Evolutionary conservation across 2,888 invertebrate species (phyloP).

Genomic region (Gastracanthus pulcherrimus): DNA sequence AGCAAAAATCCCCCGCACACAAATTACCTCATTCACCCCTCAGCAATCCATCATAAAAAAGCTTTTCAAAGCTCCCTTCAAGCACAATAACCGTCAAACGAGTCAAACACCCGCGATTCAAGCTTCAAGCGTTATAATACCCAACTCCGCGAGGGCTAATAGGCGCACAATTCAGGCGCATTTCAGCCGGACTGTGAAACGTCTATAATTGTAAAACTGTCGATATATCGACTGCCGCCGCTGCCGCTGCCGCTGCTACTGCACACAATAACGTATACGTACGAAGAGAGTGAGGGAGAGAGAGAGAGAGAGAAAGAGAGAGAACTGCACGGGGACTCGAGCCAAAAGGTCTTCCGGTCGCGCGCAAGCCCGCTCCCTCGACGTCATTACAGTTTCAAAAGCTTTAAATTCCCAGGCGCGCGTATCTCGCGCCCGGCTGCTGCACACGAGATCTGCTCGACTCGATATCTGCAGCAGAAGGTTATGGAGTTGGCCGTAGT

Average conservation of each 20-base stretch:
- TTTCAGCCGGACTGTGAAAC: slow-evolving; percentile 7
- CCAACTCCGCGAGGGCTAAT: slow-evolving; percentile 4
- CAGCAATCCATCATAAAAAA: background rate
- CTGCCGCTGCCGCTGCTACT: too few species aligned
- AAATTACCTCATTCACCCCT: background rate
- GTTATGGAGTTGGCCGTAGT: slow-evolving; percentile 5
- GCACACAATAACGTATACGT: slow-evolving; percentile 20
- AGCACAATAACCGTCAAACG: background rate
- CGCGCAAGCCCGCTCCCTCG: background rate
- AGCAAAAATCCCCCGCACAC: background rate
- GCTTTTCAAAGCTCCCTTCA: background rate
- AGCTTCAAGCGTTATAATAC: background rate
- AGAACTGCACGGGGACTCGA: background rate
- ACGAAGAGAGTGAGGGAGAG: background rate
- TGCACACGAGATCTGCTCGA: slow-evolving; percentile 7
- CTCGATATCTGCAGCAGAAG: slow-evolving; percentile 29
- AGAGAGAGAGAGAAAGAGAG: background rate
- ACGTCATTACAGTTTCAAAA: slow-evolving; percentile 46
- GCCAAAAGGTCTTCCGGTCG: slow-evolving; percentile 24
- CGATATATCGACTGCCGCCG: slow-evolving; percentile 45
- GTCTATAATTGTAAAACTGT: slow-evolving; percentile 49
- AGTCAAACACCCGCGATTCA: background rate
- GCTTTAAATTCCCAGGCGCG: slow-evolving; percentile 38
- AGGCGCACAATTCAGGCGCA: slow-evolving; percentile 11
- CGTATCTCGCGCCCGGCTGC: background rate